Evolutionary conservation across 2,797 vertebrate genomes (phyloP), one percentile per base, ranked within the genome.

Genomic region (Megalops cyprinoides): DNA sequence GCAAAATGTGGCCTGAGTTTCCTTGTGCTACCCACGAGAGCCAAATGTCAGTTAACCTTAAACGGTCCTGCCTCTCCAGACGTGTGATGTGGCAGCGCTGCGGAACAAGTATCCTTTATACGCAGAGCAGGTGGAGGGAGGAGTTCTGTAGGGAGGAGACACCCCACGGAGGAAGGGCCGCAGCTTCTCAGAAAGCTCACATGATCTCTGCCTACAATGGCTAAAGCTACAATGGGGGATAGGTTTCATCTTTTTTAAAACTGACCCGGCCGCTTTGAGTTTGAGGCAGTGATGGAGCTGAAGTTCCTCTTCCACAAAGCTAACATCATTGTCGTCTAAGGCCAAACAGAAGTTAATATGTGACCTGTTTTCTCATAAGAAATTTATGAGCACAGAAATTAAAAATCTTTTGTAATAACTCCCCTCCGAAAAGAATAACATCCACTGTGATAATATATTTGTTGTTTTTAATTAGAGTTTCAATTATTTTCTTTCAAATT

Each of bases 101-200:
- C 73, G 49, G 89, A 91, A 91, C 87, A 79, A 81, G 87, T 84
- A 83, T 87, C 84, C 82, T 94, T 95, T 95, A 94, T 94, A 93
- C 76, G 83, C 0, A 75, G 42, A 83, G 78, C 85, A 88, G 78
- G 60, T 71, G 77, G 81, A 25, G 89, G 92, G 93, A 90, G 92
- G 91, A 90, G 91, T 86, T 84, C 83, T 79, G 56, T 55, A 80
- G 74, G 83, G 73, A 60, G 71, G 81, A 90, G 90, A 91, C 90
- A 92, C 92, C 89, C 90, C 56, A 5, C 78, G 74, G 78, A 85
- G 86, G 77, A 74, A 78, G 74, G 85, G 83, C 80, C 86, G 23
- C 31, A 67, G 80, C 34, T 76, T 82, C 65, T 62, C 71, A 82
- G 74, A 48, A 67, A 74, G 79, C 56, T 28, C 81, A 48, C 44